Base-by-base conservation (phyloP, 2,888 invertebrate species). In the Watsonalla binaria region DNA sequence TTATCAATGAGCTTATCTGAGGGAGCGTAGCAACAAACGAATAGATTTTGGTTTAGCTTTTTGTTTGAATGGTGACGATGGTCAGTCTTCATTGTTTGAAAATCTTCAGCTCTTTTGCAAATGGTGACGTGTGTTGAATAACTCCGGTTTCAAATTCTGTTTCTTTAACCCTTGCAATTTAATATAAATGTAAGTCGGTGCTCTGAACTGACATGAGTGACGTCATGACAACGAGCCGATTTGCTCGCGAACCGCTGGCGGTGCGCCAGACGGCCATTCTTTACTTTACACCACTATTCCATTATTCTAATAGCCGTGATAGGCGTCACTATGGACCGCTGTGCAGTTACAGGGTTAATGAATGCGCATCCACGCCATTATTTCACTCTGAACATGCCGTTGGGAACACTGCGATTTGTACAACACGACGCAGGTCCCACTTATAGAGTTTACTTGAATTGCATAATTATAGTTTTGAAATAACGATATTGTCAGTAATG, bases 261-360 rank as follows among this genome's bases (percentile, higher is more conserved):
- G 54, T 51, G 52, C 61, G 82, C 83, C 83, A 81, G 78, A 68
- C 70, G 71, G 59, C 72, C 74, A 79, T 83, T 82, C 80, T 82
- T 81, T 77, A 74, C 74, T 74, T 73, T 76, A 83, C 82, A 84
- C 73, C 72, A 76, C 76, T 76, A 82, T 82, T 78, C 84, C 82
- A 86, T 86, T 86, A 86, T 79, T 72, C 71, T 81, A 75, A 81
- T 79, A 82, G 75, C 71, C 67, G 66, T 66, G 74, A 81, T 79
- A 82, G 75, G 71, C 67, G 66, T 66, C 70, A 71, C 74, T 71
- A 66, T 70, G 61, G 68, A 68, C 61, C 68, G 74, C 71, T 70
- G 66, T 60, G 69, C 75, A 72, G 69, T 72, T 71, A 71, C 67
- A 73, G 68, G 74, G 78, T 72, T 84, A 82, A 82, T 81, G 76